Percentiles rank a stretch among this genome's conserved stretches.
These are phyloP conservation scores for Dastarcus helophoroides DNA, from an alignment of 2,888 invertebrate species.

Conservation along the genomic window DNA sequence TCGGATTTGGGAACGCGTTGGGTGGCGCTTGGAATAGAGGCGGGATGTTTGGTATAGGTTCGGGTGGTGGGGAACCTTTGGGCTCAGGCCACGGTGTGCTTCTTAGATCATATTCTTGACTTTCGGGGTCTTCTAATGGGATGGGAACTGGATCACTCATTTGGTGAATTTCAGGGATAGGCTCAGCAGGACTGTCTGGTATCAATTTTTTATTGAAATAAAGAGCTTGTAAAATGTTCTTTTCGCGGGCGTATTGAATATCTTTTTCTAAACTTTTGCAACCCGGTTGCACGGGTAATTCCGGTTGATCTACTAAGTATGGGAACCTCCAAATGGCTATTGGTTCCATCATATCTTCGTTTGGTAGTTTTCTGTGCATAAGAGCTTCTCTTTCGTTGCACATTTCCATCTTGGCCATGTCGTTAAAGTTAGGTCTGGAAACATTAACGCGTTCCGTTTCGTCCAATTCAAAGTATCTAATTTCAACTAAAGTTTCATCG, in stretches of 20 bases:
- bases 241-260: slow-evolving; percentile 78
- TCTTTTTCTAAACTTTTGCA: slow-evolving; percentile 77
- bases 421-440: slow-evolving; percentile 70
- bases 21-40: slow-evolving; percentile 43
- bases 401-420: slow-evolving; percentile 85
- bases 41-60: slow-evolving; percentile 27
- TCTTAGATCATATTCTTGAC: slow-evolving; percentile 70
- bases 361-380: slow-evolving; percentile 61
- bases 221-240: slow-evolving; percentile 67
- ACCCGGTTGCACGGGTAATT: slow-evolving; percentile 55
- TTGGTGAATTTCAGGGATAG: slow-evolving; percentile 69
- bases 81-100: slow-evolving; percentile 77
- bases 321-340: slow-evolving; percentile 66
- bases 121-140: slow-evolving; percentile 82
- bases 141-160: slow-evolving; percentile 70
- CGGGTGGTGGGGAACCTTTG: slow-evolving; percentile 49
- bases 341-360: slow-evolving; percentile 73
- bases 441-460: slow-evolving; percentile 95
- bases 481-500: slow-evolving; percentile 66
- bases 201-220: slow-evolving; percentile 74
- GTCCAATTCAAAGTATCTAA: slow-evolving; percentile 87
- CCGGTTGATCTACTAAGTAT: slow-evolving; percentile 56
- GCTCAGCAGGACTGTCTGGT: slow-evolving; percentile 78
- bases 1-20: slow-evolving; percentile 36
- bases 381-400: slow-evolving; percentile 76